These are phyloP conservation scores for Centropus bengalensis DNA, from an alignment of 2,113 vertebrate species.

Conservation along the genomic window DNA sequence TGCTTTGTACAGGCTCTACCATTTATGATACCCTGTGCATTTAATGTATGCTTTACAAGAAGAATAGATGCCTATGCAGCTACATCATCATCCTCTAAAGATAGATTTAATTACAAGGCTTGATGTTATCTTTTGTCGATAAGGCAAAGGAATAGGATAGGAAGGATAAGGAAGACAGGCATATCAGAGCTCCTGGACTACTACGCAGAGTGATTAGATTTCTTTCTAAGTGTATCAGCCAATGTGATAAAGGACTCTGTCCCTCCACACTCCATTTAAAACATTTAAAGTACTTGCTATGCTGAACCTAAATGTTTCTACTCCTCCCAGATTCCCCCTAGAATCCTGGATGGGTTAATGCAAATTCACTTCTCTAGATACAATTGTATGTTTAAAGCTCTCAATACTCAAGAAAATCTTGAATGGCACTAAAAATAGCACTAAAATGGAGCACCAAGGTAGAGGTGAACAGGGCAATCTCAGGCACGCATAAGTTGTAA, in stretches of 20 bases:
- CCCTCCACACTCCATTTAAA: neutral
- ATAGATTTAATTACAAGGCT: neutral
- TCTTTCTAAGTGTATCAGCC: neutral
- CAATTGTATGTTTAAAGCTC: slow-evolving; percentile 4
- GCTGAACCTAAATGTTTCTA: neutral
- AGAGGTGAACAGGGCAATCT: slow-evolving; percentile 62
- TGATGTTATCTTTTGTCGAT: neutral
- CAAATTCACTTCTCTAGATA: slow-evolving; percentile 7
- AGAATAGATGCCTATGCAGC: neutral
- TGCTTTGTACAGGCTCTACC: neutral
- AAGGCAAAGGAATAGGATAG: too few relatives aligned
- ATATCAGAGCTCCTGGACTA: neutral
- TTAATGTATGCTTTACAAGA: neutral
- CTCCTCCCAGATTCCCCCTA: neutral
- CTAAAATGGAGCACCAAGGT: slow-evolving; percentile 52
- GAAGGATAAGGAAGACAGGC: neutral
- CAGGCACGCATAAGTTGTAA: slow-evolving; percentile 43
- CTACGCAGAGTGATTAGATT: neutral
- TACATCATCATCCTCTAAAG: neutral
- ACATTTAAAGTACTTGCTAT: neutral
- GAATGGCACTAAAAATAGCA: slow-evolving; percentile 50
- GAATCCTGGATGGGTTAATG: neutral
- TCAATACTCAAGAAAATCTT: slow-evolving; percentile 28
- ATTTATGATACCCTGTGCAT: neutral
- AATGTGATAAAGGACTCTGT: neutral